Evolutionary conservation across 2,113 vertebrate genomes (phyloP).

Genomic region (Campylomormyrus numenius): DNA sequence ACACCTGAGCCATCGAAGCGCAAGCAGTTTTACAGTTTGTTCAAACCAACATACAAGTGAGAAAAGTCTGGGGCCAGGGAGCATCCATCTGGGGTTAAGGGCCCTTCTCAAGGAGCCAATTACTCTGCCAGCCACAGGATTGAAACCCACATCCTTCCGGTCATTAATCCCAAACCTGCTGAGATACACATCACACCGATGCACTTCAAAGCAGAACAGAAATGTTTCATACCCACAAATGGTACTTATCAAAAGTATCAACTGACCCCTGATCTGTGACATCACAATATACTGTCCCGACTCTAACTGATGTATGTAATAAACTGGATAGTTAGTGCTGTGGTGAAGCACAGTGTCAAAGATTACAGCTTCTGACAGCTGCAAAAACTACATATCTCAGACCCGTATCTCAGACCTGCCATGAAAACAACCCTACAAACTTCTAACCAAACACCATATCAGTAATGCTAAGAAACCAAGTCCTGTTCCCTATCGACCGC

Average conservation of each 20-base stretch:
- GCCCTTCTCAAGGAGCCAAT: background rate
- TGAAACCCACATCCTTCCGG: background rate
- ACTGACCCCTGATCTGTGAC: background rate
- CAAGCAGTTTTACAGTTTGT: background rate
- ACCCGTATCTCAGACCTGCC: background rate
- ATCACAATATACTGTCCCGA: background rate
- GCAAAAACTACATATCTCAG: background rate
- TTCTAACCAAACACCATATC: background rate
- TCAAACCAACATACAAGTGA: background rate
- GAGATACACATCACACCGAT: background rate
- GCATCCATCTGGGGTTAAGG: background rate
- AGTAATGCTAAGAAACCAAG: background rate
- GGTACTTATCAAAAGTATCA: background rate
- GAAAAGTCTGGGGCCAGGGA: background rate
- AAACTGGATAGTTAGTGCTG: background rate
- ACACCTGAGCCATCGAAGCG: background rate
- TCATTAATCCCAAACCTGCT: background rate
- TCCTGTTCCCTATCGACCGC: background rate
- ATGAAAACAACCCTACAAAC: background rate
- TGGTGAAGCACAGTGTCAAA: background rate
- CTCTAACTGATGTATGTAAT: background rate
- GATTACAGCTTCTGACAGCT: background rate
- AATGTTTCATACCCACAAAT: background rate
- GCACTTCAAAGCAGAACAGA: background rate
- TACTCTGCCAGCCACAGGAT: background rate